phyloP scores from a whole-genome alignment of 2,797 vertebrate species.

The Phaenicophaeus curvirostris region DNA sequence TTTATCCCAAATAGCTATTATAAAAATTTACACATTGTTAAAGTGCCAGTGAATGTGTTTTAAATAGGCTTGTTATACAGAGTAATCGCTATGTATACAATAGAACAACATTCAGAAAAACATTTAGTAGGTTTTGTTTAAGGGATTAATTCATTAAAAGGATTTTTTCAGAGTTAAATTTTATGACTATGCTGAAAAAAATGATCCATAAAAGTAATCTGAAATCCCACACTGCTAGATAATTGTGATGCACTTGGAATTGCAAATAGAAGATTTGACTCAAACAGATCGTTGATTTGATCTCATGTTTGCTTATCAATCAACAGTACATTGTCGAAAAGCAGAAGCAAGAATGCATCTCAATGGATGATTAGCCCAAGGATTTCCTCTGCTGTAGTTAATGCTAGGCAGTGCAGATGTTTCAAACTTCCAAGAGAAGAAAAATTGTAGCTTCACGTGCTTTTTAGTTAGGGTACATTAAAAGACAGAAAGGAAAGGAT shows the following conservation, averaged over 20 bases:
- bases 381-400: neutral
- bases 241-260: neutral
- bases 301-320: neutral
- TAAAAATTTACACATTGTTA: neutral
- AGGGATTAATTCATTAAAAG: neutral
- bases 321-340: neutral
- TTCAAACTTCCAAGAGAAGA: neutral
- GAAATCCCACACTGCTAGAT: neutral
- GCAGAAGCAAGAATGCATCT: neutral
- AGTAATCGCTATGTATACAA: neutral
- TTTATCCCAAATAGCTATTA: neutral
- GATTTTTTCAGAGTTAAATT: neutral
- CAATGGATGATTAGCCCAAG: neutral
- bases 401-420: neutral
- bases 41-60: neutral
- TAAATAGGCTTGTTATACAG: neutral
- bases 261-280: neutral
- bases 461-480: neutral
- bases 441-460: neutral
- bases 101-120: neutral
- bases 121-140: neutral
- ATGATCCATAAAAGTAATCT: neutral
- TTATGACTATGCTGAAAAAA: neutral
- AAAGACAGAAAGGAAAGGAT: neutral
- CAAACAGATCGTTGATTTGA: neutral